Evolutionary conservation across 1,140 invertebrate species (phyloP), one percentile per base, ranked within the genome.

Genomic region (Drosophila persimilis): DNA sequence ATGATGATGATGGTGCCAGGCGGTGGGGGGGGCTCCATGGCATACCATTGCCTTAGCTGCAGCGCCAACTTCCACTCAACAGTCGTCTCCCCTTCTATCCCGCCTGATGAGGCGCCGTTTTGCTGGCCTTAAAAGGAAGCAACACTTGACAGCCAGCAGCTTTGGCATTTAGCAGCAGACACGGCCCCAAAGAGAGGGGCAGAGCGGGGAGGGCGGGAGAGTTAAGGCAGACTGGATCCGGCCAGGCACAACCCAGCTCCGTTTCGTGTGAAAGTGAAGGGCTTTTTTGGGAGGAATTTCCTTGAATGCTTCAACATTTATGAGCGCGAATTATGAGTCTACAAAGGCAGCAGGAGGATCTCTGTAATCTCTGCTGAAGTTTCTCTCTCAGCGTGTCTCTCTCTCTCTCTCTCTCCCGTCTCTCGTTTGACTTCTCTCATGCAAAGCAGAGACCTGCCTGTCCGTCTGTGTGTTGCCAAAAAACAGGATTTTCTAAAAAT

Each of bases 401-500:
- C 46, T 35, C n/a, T 51, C 35, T 46, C 57, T 46, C 29, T 39
- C 29, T 15, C 13, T 17, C 45, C 51, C 39, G 22, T 53, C 11
- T 26, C 13, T 35, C 39, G 13, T 43, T n/a, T 13, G 35, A n/a
- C 39, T 44, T 56, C 15, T 24, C 59, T 56, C 73, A 84, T 86
- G 81, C 80, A 84, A 84, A 86, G 58, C 81, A 80, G 77, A 58
- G 11, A 39, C 11, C 24, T 26, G 24, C 24, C 24, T 45, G 47
- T 44, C 50, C 15, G 59, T 47, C 50, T 64, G 62, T 31, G 73
- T 55, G 73, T 63, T 76, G 77, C 83, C 83, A 58, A 85, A 90
- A 89, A 90, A 90, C 88, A 84, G 88, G 88, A 90, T 90, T 90
- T 90, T 90, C 88, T 90, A 90, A 88, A 90, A 90, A 90, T 90